Evolutionary conservation across 2,797 vertebrate genomes (phyloP), one percentile per base, ranked within the genome.

Genomic region (Avahi laniger): DNA sequence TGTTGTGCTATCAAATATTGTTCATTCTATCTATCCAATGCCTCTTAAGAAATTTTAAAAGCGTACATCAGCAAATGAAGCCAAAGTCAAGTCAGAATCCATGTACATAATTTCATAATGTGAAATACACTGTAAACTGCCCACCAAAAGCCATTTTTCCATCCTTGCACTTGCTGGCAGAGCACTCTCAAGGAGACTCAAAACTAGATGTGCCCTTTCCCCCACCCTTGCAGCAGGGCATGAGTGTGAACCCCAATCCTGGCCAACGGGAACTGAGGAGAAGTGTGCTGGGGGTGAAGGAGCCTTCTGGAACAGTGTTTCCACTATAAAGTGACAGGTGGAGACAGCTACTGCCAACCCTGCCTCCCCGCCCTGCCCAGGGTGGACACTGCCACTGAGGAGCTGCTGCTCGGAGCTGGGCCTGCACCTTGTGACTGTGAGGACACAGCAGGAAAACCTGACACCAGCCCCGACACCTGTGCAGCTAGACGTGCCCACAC

Each of bases 361-460:
- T 3, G 30, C 6, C 22, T 35, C 63, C 7, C 15, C 17, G n/a
- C 61, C 30, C 33, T 2, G 30, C 10, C 26, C 0, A 12, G 0
- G 9, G 9, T 15, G 38, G 57, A 30, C 41, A 3, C 7, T 4
- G 41, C 7, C 0, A 2, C 0, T 3, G n/a, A 20, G 50, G 22
- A 14, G n/a, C 61, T 33, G 6, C 46, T 1, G 9, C 10, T 4
- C 7, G 11, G 35, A 20, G 70, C 43, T 6, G 46, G 0, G 26
- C 79, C 46, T 1, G 57, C 1, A 10, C 7, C 22, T 17, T 9
- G 4, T 9, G 33, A 26, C 14, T 1, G 0, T 0, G 0, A 3
- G 1, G 17, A 28, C 1, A 30, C 7, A 41, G 54, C 17, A 28
- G 43, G 79, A 69, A 67, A 65, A 17, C 15, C 3, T 4, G 1